Evolutionary conservation across 1,140 invertebrate species (phyloP), one percentile per base, ranked within the genome.

Genomic region (Brachionus plicatilis): DNA sequence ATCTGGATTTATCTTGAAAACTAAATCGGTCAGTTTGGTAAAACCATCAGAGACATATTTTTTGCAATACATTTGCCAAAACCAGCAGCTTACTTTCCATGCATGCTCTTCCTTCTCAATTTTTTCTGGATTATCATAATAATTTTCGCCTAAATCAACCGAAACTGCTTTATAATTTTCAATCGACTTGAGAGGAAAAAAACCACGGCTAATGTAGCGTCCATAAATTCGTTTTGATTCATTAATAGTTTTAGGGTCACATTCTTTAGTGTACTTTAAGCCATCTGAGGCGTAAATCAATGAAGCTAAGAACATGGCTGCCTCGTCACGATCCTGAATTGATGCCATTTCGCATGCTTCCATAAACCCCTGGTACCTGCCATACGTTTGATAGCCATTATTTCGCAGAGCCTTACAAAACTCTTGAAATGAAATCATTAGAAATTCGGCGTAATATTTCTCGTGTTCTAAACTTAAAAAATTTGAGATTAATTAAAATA

Each of bases 81-180:
- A 68, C 66, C 66, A 68, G 27, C 27, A 33, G 24, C 66, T 68
- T 0, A 68, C 66, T 33, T 68, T 68, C 66, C 66, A 68, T 33
- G 66, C 20, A 68, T 68, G 66, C n/a, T 68, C 66, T 68, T 68
- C 66, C 33, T 68, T 68, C 33, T 68, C 66, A 33, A 68, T 41
- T 68, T 68, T 68, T 41, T 68, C 66, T n/a, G 66, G 66, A 68
- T 68, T 33, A 14, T 68, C 33, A 68, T 33, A 27, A 68, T 68
- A 68, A 68, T 68, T 41, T 4, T 68, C 66, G 5, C 33, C 27
- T 17, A 68, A 68, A 33, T 33, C 66, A n/a, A 33, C 29, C 14
- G 66, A 68, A 68, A 24, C 66, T 68, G 66, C 66, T 33, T 41
- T 33, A 29, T 68, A 68, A 33, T 68, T 68, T 33, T 68, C 66